phyloP scores from a whole-genome alignment of 2,797 vertebrate species.

The Myotis vivesi region DNA sequence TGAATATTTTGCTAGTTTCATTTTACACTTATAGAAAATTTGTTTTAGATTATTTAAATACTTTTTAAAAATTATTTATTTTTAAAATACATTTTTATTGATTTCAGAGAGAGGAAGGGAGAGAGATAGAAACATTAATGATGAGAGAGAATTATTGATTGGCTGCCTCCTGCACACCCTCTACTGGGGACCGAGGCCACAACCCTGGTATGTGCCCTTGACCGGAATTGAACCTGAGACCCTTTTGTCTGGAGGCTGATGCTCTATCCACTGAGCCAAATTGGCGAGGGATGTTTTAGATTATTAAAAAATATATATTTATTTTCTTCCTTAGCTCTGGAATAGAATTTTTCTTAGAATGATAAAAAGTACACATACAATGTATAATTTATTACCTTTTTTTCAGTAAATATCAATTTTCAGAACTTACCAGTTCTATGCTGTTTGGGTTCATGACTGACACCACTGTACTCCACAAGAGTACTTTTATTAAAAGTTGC shows the following conservation, averaged over 20 bases:
- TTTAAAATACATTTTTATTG: too few relatives aligned
- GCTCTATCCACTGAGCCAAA: too few relatives aligned
- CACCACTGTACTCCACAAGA: constrained; percentile 88
- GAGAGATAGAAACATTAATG: too few relatives aligned
- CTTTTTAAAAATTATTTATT: too few relatives aligned
- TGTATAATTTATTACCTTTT: background rate
- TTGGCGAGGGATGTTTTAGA: too few relatives aligned
- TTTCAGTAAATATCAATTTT: background rate
- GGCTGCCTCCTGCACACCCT: too few relatives aligned
- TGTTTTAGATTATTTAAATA: background rate
- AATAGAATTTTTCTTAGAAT: background rate
- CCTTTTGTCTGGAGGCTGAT: too few relatives aligned
- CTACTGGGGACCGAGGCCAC: too few relatives aligned
- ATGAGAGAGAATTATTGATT: too few relatives aligned
- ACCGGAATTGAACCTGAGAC: too few relatives aligned
- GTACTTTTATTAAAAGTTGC: constrained; percentile 91
- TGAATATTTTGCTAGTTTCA: background rate
- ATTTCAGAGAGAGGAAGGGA: too few relatives aligned
- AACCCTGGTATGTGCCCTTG: too few relatives aligned
- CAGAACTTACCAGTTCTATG: constrained; percentile 91
- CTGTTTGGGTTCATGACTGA: constrained; percentile 89
- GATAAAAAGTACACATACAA: background rate
- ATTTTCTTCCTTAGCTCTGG: background rate
- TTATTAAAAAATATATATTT: background rate
- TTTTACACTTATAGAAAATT: constrained; percentile 1